Evolutionary conservation across 2,888 invertebrate genomes (phyloP).

Genomic region (Netelia fuscicornis): DNA sequence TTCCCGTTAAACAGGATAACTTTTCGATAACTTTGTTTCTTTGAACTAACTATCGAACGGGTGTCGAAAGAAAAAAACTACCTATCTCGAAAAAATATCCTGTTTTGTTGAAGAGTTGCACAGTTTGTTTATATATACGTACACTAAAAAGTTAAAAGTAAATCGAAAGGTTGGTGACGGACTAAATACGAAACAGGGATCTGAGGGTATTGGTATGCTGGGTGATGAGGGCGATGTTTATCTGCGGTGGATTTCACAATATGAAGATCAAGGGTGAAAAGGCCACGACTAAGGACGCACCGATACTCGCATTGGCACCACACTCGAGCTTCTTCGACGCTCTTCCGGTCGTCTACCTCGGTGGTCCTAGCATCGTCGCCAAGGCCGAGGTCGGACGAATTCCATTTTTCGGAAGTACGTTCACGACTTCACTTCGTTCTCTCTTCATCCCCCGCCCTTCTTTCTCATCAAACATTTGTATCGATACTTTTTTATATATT

Average conservation of each 20-base stretch:
- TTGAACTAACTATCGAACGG: too few relatives aligned
- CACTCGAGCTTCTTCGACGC: constrained; percentile 97
- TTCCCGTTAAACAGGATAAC: neutral
- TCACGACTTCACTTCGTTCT: constrained; percentile 70
- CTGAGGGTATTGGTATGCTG: constrained; percentile 89
- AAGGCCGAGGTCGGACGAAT: constrained; percentile 93
- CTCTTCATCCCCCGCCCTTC: constrained; percentile 4
- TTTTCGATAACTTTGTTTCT: neutral
- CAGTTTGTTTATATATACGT: too few relatives aligned
- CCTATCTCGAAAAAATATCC: too few relatives aligned
- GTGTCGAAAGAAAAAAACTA: too few relatives aligned
- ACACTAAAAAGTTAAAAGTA: neutral
- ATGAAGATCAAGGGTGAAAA: constrained; percentile 90
- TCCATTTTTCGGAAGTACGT: constrained; percentile 96
- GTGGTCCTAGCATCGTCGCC: constrained; percentile 96
- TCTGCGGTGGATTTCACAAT: constrained; percentile 93
- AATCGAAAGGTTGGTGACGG: neutral
- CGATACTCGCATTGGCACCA: constrained; percentile 94
- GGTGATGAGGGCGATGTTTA: constrained; percentile 91
- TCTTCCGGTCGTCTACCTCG: constrained; percentile 92
- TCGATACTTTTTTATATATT: too few relatives aligned
- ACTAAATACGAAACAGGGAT: constrained; percentile 85
- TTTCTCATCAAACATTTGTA: neutral
- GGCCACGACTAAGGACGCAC: constrained; percentile 90
- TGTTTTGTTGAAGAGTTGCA: too few relatives aligned